phyloP scores from a whole-genome alignment of 2,113 vertebrate genomes.

The Halichoeres trimaculatus region DNA sequence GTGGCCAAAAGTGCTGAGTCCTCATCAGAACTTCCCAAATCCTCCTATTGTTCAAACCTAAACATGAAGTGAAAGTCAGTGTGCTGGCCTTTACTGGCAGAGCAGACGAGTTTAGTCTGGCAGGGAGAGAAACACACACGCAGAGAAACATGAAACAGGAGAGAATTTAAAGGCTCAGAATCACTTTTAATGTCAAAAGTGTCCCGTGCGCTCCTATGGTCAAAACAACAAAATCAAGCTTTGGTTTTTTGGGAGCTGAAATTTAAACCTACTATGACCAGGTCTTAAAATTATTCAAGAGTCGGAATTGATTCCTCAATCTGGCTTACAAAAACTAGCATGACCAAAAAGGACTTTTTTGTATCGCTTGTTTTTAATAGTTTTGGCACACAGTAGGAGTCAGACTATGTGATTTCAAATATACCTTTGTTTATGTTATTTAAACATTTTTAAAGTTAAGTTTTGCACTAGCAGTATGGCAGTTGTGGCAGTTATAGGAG shows the following conservation, averaged over 20 bases:
- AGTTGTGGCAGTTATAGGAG: no score
- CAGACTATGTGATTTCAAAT: neutral
- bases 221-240: neutral
- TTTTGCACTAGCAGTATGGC: no score
- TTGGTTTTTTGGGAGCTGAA: neutral
- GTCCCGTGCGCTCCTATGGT: neutral
- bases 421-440: neutral
- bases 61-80: slow-evolving; percentile 59
- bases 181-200: neutral
- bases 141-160: neutral
- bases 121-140: neutral
- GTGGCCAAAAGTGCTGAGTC: slow-evolving; percentile 34
- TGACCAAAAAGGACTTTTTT: no score
- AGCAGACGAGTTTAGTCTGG: slow-evolving; percentile 15
- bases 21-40: slow-evolving; percentile 24
- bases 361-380: no score
- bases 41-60: slow-evolving; percentile 14
- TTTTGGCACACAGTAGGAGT: neutral
- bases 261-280: neutral
- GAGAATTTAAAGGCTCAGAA: neutral
- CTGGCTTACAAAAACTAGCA: neutral
- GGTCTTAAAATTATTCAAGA: neutral
- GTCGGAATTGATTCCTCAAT: neutral
- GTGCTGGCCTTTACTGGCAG: neutral
- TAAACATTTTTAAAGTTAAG: no score